Evolutionary conservation across 2,888 invertebrate species (phyloP), one percentile per base, ranked within the genome.

Genomic region (Apamea sordens): DNA sequence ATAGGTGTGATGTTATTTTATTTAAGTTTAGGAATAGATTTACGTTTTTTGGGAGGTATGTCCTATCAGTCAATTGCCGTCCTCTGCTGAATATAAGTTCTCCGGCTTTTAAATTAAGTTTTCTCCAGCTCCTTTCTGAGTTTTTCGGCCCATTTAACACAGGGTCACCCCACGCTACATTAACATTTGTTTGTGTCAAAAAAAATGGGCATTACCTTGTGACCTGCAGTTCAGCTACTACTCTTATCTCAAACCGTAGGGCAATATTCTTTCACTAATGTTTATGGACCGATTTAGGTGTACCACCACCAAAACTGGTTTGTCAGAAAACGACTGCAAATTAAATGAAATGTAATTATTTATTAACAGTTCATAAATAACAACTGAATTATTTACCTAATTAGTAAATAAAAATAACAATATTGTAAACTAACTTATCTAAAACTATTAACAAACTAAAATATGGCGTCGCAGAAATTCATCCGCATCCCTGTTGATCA

Each of bases 81-180:
- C 10, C 10, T 56, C 15, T 10, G 10, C 8, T 36, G 13, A 50
- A n/a, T 24, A 41, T 61, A 32, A 68, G 32, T 67, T 41, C n/a
- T 6, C 24, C 13, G 15, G 15, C 11, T 47, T 73, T 73, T 80
- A 36, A 28, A 56, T 21, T 24, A 36, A 75, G 24, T 67, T 13
- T 61, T n/a, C 15, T 41, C 67, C 5, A 32, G 10, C 18, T n/a
- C 28, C 61, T 32, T 63, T 47, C 61, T 28, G 36, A 64, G 61
- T 69, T 80, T 80, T 69, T 56, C 75, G 56, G 47, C 11, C 75
- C 75, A 80, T 80, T 80, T 80, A 80, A 68, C 53, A 8, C 36
- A 4, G 36, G 68, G 75, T 44, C 44, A 24, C 61, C 50, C n/a
- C n/a, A 68, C 24, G 53, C 36, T 80, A 61, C 61, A 68, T 75